A percentile compares a stretch with the other conserved stretches of the same genome.
phyloP scores from a whole-genome alignment of 92 coral and sea anemone species.

The Phenganax marumi region DNA sequence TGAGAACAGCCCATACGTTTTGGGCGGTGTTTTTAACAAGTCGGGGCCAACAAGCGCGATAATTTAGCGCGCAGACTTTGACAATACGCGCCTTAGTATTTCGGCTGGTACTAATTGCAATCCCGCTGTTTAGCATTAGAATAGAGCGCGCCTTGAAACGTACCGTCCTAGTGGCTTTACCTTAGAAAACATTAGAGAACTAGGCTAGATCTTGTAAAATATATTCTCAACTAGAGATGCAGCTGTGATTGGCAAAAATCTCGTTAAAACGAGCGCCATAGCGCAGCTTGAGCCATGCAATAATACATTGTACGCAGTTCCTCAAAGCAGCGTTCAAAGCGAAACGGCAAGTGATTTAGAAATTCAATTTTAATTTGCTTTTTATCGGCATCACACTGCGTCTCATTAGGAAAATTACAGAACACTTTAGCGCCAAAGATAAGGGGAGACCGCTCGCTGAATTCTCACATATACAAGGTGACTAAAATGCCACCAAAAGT shows the following conservation, averaged over 20 bases:
- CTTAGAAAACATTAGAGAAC: background rate
- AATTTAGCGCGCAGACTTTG: constrained; percentile 43
- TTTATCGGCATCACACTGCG: constrained; percentile 47
- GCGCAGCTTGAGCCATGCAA: constrained; percentile 28
- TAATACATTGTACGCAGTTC: constrained; percentile 4
- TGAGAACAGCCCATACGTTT: constrained; percentile 31
- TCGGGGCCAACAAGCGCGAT: constrained; percentile 37
- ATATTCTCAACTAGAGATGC: background rate
- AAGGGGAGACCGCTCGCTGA: background rate
- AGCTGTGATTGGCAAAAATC: background rate
- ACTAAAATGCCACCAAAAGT: background rate
- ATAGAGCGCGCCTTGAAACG: background rate
- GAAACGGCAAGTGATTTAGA: constrained; percentile 39
- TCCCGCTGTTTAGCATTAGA: constrained; percentile 39
- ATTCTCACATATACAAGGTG: background rate
- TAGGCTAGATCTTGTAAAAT: no score
- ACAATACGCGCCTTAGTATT: constrained; percentile 31
- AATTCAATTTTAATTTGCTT: constrained; percentile 43
- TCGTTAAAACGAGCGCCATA: background rate
- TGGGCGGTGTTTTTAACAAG: constrained; percentile 31
- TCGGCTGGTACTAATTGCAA: constrained; percentile 43
- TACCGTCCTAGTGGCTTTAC: background rate
- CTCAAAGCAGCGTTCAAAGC: constrained; percentile 32
- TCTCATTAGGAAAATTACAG: constrained; percentile 34
- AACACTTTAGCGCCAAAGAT: constrained; percentile 12